Evolutionary conservation across 2,888 invertebrate genomes (phyloP).

Genomic region (Laspeyria flexula): DNA sequence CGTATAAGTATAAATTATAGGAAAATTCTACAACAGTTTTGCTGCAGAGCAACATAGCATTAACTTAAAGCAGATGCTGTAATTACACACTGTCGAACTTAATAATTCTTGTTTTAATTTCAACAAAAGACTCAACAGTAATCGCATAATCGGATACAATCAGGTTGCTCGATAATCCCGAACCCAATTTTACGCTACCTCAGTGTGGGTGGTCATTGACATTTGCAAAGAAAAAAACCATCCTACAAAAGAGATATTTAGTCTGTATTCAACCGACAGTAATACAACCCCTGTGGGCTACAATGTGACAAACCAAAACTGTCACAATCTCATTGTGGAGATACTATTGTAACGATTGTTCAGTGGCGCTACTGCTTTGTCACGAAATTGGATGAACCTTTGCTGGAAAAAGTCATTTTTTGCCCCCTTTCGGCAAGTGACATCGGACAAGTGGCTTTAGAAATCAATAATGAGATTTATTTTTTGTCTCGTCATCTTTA

Average conservation of each 20-base stretch:
- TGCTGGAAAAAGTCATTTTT: conserved; percentile 74
- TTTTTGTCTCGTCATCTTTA: conserved; percentile 13
- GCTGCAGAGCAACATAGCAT: background rate
- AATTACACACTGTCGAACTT: background rate
- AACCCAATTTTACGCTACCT: conserved; percentile 62
- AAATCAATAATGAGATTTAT: conserved; percentile 48
- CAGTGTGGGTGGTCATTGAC: conserved; percentile 49
- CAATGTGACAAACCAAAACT: conserved; percentile 67
- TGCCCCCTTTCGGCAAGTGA: conserved; percentile 62
- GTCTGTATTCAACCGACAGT: conserved; percentile 53
- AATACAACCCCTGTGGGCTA: conserved; percentile 66
- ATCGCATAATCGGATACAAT: conserved; percentile 46
- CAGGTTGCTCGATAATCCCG: conserved; percentile 54
- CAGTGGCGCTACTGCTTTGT: conserved; percentile 81
- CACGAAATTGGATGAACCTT: conserved; percentile 56
- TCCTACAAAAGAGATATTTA: conserved; percentile 29
- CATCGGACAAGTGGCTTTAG: conserved; percentile 62
- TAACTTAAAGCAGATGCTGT: background rate
- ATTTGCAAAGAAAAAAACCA: conserved; percentile 38
- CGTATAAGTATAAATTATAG: too few relatives aligned
- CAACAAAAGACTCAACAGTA: conserved; percentile 26
- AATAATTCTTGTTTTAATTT: conserved; percentile 20
- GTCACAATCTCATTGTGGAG: conserved; percentile 67
- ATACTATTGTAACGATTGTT: conserved; percentile 53
- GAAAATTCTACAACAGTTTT: background rate